A percentile compares a stretch with the other conserved stretches of the same genome.
phyloP scores from a whole-genome alignment of 2,797 vertebrate species.

The Thaleichthys pacificus region DNA sequence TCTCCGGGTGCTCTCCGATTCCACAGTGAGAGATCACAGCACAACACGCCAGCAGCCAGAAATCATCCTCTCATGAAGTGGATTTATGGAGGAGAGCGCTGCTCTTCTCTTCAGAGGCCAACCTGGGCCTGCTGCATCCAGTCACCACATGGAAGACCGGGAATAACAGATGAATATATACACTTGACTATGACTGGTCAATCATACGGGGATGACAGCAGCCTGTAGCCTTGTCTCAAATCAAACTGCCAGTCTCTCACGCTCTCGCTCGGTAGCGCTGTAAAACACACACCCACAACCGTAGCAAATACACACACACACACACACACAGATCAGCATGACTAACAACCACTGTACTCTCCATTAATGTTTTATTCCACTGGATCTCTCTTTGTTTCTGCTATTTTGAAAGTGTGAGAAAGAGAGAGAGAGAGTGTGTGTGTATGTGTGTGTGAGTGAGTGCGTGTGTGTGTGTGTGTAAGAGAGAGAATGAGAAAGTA shows the following conservation, averaged over 20 bases:
- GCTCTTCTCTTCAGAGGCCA: too few relatives aligned
- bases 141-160: background rate
- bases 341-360: background rate
- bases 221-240: background rate
- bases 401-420: background rate
- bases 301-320: too few relatives aligned
- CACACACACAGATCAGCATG: background rate
- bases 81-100: too few relatives aligned
- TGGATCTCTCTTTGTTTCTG: background rate
- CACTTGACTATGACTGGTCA: background rate
- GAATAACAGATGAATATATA: too few relatives aligned
- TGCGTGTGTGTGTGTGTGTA: background rate
- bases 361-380: background rate
- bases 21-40: too few relatives aligned
- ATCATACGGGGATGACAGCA: background rate
- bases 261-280: background rate
- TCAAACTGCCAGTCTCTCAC: too few relatives aligned
- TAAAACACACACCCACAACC: background rate
- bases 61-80: too few relatives aligned
- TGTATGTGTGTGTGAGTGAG: background rate
- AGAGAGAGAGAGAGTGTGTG: too few relatives aligned
- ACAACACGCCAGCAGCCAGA: too few relatives aligned
- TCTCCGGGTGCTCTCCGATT: too few relatives aligned
- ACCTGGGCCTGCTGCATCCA: background rate
- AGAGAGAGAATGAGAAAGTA: too few relatives aligned